Base-by-base conservation (phyloP, 2,797 vertebrate genomes). In the Sciaenops ocellatus region DNA sequence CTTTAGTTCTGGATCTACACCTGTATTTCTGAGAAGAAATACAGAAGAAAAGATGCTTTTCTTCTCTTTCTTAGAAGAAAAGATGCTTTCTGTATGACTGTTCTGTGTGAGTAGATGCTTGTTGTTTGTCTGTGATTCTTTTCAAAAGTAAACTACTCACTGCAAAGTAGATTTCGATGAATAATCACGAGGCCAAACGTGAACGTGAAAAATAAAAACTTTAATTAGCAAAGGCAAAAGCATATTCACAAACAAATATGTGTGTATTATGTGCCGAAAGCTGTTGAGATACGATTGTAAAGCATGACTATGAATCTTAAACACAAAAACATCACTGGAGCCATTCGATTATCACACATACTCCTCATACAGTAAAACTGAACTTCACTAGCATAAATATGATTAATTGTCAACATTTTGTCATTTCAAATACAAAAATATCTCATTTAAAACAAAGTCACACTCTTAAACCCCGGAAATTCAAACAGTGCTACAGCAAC, bases 221-320 rank as follows among this genome's bases (percentile, higher is more conserved):
- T 93, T 93, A 87, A 83, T 94, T 89, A 83, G 80, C 79, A 89
- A 89, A 88, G 41, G 74, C 78, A 79, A 67, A 28, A 59, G 52
- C 24, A 71, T 59, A 71, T 57, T 74, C 66, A 90, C 79, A 66
- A 55, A 85, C 26, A 76, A 63, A 57, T 13, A 2, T 0, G 12
- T 48, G 18, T 63, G 63, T 48, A 62, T 76, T 67, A 76, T 70
- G 77, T 64, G 77, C 79, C 51, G 38, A 80, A 79, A 82, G 79
- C 60, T 59, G 8, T 34, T 76, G 71, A 59, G 59, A 76, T 82
- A 68, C 59, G 62, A 85, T 71, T 66, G 24, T 86, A 81, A 88
- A 75, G 78, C 83, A 65, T n/a, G 26, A 74, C 34, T 8, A 60
- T 46, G 22, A 85, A 47, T 70, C 59, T 59, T 59, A 30, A 75